Conservation (phyloP, 2,888 invertebrate genomes). For the Nipponacmea schrenckii region DNA sequence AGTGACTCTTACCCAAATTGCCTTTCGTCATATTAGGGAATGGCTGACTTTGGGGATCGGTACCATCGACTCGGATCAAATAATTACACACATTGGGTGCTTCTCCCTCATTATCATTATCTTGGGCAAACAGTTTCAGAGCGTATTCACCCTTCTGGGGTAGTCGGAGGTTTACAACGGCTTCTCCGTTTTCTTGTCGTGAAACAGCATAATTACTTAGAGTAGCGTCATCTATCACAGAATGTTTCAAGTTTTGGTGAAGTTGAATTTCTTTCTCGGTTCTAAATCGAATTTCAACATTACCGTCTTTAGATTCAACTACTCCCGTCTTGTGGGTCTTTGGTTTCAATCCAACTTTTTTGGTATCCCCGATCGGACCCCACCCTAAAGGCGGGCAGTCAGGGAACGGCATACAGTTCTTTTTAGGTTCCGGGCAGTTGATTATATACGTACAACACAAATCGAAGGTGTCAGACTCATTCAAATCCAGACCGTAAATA, state of each 20-base stretch:
- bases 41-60: conserved; percentile 42
- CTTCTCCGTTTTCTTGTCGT: conserved; percentile 52
- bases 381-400: conserved; percentile 63
- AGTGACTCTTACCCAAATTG: conserved; percentile 32
- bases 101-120: conserved; percentile 50
- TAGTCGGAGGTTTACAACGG: conserved; percentile 55
- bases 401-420: conserved; percentile 56
- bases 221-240: conserved; percentile 55
- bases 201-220: conserved; percentile 57
- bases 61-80: conserved; percentile 51
- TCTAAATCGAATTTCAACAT: conserved; percentile 56
- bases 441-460: conserved; percentile 63
- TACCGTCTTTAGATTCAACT: conserved; percentile 57
- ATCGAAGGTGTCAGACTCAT: conserved; percentile 57
- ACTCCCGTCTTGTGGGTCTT: conserved; percentile 57
- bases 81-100: conserved; percentile 64
- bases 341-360: conserved; percentile 55
- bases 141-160: conserved; percentile 61
- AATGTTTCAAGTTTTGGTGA: conserved; percentile 57
- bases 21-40: conserved; percentile 60
- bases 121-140: conserved; percentile 60
- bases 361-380: conserved; percentile 58
- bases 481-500: conserved; percentile 57
- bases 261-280: conserved; percentile 50
- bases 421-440: conserved; percentile 49